phyloP scores from a whole-genome alignment of 2,113 vertebrate genomes.

The Mustelus asterias region DNA sequence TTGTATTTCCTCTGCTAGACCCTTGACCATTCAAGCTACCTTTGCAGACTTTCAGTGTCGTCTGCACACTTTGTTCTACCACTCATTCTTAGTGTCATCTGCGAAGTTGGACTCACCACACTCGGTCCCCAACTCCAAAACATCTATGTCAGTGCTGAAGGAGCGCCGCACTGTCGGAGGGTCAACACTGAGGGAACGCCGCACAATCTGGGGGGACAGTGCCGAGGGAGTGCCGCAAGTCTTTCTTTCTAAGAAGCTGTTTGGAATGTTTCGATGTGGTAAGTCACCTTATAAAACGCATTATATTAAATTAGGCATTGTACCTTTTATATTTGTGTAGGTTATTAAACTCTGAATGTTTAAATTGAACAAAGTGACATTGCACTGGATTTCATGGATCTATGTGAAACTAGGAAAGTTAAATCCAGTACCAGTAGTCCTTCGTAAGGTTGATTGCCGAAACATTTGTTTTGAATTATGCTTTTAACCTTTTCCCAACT shows the following conservation, averaged over 20 bases:
- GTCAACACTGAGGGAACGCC: no score
- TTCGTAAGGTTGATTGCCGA: background rate
- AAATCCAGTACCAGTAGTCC: background rate
- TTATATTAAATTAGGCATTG: background rate
- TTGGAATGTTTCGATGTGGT: background rate
- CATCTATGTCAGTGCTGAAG: no score
- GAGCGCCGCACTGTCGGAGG: no score
- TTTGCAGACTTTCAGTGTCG: no score
- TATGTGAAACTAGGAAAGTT: background rate
- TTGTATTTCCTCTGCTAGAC: no score
- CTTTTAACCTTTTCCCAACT: slow-evolving; percentile 6
- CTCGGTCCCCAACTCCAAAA: no score
- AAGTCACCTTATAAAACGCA: background rate
- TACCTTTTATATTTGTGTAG: background rate
- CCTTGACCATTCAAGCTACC: no score
- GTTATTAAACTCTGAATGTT: background rate
- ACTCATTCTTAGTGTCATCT: no score
- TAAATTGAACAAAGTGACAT: background rate
- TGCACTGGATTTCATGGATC: background rate
- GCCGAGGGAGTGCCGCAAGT: no score
- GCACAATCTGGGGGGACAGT: no score
- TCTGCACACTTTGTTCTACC: no score
- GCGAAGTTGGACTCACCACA: no score
- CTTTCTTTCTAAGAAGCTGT: background rate
- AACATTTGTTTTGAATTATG: background rate